Conservation (phyloP, 2,113 vertebrate species). For the Aphyosemion australe region DNA sequence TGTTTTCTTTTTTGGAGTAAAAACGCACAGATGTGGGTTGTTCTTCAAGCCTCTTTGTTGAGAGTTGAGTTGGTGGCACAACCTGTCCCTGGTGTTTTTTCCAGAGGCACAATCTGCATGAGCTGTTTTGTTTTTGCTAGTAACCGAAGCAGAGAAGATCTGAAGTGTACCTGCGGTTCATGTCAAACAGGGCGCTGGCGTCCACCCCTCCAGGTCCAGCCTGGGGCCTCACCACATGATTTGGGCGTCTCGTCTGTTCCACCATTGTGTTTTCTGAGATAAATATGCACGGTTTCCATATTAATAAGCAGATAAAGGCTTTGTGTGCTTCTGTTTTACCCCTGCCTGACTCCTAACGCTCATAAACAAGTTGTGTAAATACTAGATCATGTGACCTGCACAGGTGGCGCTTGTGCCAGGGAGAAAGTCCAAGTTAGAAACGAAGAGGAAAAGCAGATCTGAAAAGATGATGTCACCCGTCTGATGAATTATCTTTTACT, state of each 20-base stretch:
- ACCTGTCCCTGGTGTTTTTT: background rate
- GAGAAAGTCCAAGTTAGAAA: constrained; percentile 39
- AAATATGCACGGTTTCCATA: constrained; percentile 16
- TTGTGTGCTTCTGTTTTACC: constrained; percentile 20
- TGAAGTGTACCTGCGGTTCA: constrained; percentile 55
- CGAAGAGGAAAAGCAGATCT: constrained; percentile 51
- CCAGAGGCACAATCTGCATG: background rate
- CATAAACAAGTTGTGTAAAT: constrained; percentile 73
- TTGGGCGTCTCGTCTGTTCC: constrained; percentile 65
- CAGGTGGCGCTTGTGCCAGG: constrained; percentile 46
- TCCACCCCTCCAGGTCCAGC: constrained; percentile 76
- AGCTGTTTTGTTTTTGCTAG: constrained; percentile 2
- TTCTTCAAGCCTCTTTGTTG: background rate
- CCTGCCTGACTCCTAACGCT: constrained; percentile 55
- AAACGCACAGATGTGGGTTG: background rate
- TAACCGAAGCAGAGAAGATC: background rate
- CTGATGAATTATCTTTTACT: constrained; percentile 1
- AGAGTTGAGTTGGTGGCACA: constrained; percentile 1
- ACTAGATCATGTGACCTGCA: constrained; percentile 65
- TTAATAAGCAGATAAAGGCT: background rate
- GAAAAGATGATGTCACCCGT: constrained; percentile 61
- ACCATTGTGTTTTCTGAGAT: constrained; percentile 72
- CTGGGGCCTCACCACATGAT: constrained; percentile 60
- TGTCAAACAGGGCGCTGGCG: constrained; percentile 31
- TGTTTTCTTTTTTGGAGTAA: background rate